phyloP scores from a whole-genome alignment of 2,888 invertebrate species.

The Siphlonurus alternatus region DNA sequence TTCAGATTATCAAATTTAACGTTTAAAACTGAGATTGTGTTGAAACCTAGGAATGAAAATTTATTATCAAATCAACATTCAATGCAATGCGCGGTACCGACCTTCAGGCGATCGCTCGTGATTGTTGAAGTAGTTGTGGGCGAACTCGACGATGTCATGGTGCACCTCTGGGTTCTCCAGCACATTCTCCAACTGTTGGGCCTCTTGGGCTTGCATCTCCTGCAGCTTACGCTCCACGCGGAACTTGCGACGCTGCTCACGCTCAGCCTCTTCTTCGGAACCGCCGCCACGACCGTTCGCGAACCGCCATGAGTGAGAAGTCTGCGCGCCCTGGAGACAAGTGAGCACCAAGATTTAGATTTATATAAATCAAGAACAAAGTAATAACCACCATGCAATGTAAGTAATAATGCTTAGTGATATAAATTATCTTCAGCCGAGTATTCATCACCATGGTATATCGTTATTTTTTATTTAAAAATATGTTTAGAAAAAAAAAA shows the following conservation, averaged over 20 bases:
- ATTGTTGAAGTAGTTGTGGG: conserved; percentile 82
- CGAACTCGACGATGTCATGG: conserved; percentile 81
- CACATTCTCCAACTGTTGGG: conserved; percentile 29
- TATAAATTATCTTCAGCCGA: too few relatives aligned
- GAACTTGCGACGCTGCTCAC: conserved; percentile 64
- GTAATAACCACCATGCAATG: too few relatives aligned
- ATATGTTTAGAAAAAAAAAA: neutral
- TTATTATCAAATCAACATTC: too few relatives aligned
- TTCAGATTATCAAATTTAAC: neutral
- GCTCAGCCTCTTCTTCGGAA: conserved; percentile 34
- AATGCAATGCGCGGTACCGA: too few relatives aligned
- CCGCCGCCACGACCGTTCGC: conserved; percentile 16
- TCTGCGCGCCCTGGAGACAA: conserved; percentile 14
- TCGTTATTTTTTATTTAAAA: too few relatives aligned
- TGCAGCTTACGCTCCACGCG: conserved; percentile 73
- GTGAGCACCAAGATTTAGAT: neutral
- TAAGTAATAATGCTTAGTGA: too few relatives aligned
- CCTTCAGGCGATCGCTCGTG: conserved; percentile 77
- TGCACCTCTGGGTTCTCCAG: conserved; percentile 37
- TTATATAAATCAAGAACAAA: neutral
- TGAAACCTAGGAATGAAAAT: too few relatives aligned
- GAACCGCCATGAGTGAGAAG: conserved; percentile 20
- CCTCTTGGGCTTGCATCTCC: conserved; percentile 54
- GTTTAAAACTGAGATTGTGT: neutral
- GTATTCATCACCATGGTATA: too few relatives aligned